A percentile compares a stretch with the other conserved stretches of the same genome.
Conservation (phyloP, 2,113 vertebrate genomes). For the Sakesphorus luctuosus region DNA sequence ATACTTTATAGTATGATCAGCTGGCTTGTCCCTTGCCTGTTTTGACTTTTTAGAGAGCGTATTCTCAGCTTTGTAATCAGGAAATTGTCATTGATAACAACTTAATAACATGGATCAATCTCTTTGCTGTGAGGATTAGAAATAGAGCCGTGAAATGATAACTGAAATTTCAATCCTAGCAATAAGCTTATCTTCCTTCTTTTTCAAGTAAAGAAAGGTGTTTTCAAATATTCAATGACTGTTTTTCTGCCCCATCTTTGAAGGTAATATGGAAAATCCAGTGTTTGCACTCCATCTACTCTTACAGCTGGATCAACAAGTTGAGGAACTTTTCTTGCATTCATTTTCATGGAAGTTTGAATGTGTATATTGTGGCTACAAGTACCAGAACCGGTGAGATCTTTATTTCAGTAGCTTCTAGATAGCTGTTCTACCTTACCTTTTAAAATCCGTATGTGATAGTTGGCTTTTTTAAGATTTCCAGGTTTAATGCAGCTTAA, state of each 20-base stretch:
- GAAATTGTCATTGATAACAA: neutral
- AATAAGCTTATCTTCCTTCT: neutral
- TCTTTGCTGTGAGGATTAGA: neutral
- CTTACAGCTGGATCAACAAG: conserved; percentile 75
- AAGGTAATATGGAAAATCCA: conserved; percentile 86
- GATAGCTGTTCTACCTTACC: neutral
- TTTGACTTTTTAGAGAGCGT: neutral
- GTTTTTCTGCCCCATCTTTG: neutral
- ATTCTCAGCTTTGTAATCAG: neutral
- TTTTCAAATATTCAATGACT: neutral
- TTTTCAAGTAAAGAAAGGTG: neutral
- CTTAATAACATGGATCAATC: neutral
- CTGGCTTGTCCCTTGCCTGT: neutral
- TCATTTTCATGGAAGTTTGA: conserved; percentile 85
- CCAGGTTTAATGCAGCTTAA: neutral
- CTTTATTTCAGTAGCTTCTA: neutral
- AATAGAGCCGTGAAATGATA: neutral
- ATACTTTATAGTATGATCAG: neutral
- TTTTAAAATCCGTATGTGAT: neutral
- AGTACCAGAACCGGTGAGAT: conserved; percentile 78
- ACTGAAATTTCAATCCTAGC: neutral
- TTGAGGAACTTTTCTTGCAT: conserved; percentile 81
- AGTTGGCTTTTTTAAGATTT: neutral
- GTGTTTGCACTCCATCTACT: conserved; percentile 89
- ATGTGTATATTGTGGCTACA: conserved; percentile 82